phyloP scores from a whole-genome alignment of 2,888 invertebrate species.

The Adelphocoris suturalis region DNA sequence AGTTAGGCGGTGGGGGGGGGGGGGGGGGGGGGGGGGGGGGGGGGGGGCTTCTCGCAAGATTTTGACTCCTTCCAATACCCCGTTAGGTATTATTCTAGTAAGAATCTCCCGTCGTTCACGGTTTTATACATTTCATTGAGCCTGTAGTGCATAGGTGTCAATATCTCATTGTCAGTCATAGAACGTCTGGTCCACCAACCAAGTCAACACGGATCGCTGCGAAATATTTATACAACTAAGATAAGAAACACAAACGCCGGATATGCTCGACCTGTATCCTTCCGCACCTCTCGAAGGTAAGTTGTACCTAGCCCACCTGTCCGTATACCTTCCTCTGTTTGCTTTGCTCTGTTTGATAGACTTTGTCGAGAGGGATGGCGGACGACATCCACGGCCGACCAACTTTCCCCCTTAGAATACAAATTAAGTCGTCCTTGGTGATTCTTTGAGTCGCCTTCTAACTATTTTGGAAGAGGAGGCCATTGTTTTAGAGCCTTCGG shows the following conservation, averaged over 20 bases:
- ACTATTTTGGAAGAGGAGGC: slow-evolving; percentile 47
- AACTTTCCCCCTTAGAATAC: slow-evolving; percentile 64
- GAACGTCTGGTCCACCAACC: neutral
- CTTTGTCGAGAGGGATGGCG: slow-evolving; percentile 8
- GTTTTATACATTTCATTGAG: no score
- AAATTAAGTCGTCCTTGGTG: slow-evolving; percentile 66
- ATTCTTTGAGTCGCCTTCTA: slow-evolving; percentile 50
- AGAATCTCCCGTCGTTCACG: no score
- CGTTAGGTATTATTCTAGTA: no score
- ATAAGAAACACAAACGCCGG: neutral
- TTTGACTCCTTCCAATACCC: no score
- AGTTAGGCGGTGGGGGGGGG: no score
- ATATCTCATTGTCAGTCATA: neutral
- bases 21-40: no score
- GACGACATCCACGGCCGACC: slow-evolving; percentile 63
- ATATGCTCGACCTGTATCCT: neutral
- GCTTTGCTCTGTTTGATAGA: slow-evolving; percentile 51
- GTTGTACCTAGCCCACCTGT: neutral
- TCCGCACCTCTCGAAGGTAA: neutral
- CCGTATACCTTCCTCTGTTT: slow-evolving; percentile 26
- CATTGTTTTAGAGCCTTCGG: slow-evolving; percentile 33
- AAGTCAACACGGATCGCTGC: neutral
- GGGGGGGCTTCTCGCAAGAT: no score
- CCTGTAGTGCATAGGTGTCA: no score
- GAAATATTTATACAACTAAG: neutral